These are phyloP conservation scores for Notiomystis cincta DNA, from an alignment of 2,113 vertebrate species.

Conservation along the genomic window DNA sequence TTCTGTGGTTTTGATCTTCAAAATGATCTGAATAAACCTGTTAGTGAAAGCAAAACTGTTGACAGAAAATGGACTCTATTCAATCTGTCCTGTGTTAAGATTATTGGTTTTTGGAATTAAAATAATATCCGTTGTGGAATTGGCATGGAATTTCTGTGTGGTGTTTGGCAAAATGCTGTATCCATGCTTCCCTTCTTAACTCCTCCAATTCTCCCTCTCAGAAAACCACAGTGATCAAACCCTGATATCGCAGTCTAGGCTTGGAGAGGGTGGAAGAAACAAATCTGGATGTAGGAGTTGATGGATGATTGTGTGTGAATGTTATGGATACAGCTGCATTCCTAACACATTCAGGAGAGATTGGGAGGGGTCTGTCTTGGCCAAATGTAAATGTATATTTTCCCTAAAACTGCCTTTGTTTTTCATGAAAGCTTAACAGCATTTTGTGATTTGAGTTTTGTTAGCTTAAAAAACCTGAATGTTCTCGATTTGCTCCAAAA, in stretches of 20 bases:
- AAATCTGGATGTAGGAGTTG: background rate
- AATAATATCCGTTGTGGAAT: background rate
- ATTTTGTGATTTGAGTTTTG: background rate
- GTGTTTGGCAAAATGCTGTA: background rate
- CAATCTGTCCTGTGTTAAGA: background rate
- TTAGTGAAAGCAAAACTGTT: background rate
- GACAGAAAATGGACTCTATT: background rate
- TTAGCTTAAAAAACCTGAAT: background rate
- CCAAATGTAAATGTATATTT: background rate
- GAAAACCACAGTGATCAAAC: background rate
- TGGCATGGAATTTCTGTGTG: background rate
- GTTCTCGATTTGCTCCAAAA: background rate
- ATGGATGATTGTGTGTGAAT: background rate
- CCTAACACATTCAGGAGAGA: background rate
- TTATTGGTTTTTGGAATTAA: background rate
- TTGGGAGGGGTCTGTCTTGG: background rate
- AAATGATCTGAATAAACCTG: background rate
- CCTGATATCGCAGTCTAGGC: background rate
- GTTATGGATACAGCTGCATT: background rate
- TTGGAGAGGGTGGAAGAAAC: background rate
- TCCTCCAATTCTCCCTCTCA: background rate
- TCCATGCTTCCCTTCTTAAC: background rate
- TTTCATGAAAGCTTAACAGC: background rate
- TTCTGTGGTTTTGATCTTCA: background rate
- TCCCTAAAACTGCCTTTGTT: background rate